These are phyloP conservation scores for Spheniscus humboldti DNA, from an alignment of 2,797 vertebrate species.

Conservation along the genomic window DNA sequence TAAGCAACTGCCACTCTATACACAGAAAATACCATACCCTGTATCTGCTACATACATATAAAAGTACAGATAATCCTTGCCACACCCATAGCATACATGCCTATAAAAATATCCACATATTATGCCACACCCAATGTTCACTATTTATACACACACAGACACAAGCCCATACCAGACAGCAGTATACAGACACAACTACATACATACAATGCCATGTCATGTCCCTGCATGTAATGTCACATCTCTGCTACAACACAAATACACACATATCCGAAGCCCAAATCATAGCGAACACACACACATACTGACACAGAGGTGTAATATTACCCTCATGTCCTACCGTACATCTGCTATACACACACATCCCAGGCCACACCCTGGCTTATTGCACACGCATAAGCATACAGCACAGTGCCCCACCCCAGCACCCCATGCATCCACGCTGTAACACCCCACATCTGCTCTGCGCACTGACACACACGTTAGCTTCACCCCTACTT, in stretches of 20 bases:
- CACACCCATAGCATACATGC: background rate
- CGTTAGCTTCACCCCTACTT: background rate
- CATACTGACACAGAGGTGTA: fast-evolving
- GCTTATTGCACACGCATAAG: background rate
- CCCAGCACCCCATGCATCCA: background rate
- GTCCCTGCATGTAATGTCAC: background rate
- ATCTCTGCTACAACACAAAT: background rate
- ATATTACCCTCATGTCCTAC: fast-evolving
- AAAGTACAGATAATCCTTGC: background rate
- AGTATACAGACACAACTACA: background rate
- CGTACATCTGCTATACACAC: background rate
- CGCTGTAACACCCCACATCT: background rate
- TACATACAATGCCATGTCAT: background rate
- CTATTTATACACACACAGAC: background rate
- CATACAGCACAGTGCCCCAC: background rate
- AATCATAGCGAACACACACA: background rate
- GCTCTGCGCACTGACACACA: background rate
- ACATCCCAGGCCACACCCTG: background rate
- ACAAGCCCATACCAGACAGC: background rate
- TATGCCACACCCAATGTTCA: background rate
- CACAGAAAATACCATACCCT: background rate
- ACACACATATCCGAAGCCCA: background rate
- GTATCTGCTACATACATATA: background rate
- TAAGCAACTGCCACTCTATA: background rate
- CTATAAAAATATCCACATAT: background rate